phyloP scores from a whole-genome alignment of 2,797 vertebrate species.

The Lepidocolaptes lacrymiger region DNA sequence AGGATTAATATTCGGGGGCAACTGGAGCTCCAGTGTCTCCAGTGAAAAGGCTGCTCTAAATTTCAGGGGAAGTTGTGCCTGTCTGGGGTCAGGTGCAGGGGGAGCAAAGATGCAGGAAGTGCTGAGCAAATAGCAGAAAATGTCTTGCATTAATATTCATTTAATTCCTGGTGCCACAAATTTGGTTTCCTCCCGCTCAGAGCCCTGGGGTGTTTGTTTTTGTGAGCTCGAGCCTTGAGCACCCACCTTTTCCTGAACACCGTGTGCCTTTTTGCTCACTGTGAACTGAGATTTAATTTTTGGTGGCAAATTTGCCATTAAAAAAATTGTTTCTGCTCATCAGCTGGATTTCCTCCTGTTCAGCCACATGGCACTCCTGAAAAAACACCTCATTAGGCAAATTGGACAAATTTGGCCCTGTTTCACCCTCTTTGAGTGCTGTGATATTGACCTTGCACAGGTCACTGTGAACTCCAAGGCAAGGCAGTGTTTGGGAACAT shows the following conservation, averaged over 20 bases:
- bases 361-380: not conserved
- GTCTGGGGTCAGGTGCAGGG: not conserved
- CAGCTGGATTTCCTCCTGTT: not conserved
- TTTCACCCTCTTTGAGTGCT: not conserved
- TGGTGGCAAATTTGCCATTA: not conserved
- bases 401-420: not conserved
- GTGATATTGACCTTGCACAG: accelerated
- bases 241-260: not conserved
- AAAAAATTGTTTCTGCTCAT: not conserved
- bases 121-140: constrained; percentile 54
- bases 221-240: not conserved
- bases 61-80: constrained; percentile 10
- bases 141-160: constrained; percentile 53
- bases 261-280: not conserved
- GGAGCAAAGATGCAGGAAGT: constrained; percentile 13
- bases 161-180: not conserved
- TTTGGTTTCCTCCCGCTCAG: not conserved
- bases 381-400: not conserved
- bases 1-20: not conserved
- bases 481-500: accelerated
- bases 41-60: not conserved
- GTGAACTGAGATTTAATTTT: not conserved
- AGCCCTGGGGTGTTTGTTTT: not conserved
- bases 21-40: not conserved
- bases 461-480: not conserved